Percentiles rank a stretch among this genome's conserved stretches.
Conservation (phyloP, 2,113 vertebrate species). For the Xiphophorus couchianus region DNA sequence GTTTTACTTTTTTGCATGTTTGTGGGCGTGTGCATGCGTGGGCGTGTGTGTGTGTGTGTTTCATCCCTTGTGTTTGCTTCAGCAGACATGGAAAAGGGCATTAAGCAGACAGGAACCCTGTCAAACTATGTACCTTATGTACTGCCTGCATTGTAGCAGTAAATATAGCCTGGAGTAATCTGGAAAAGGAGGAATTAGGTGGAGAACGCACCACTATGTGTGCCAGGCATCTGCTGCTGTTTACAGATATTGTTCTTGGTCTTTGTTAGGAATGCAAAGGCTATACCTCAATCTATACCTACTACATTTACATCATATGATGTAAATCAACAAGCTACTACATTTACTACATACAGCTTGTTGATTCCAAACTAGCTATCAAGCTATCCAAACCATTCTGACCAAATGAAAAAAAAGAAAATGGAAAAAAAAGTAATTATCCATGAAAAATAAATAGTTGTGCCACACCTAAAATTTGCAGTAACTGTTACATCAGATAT, state of each 20-base stretch:
- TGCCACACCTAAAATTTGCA: too few species aligned
- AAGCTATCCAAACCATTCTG: too few species aligned
- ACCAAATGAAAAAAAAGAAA: too few species aligned
- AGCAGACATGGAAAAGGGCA: constrained; percentile 38
- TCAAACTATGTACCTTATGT: neutral
- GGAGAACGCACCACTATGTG: constrained; percentile 1
- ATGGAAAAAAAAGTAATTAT: too few species aligned
- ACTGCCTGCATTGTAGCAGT: too few species aligned
- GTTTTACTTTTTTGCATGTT: constrained; percentile 39
- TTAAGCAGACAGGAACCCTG: constrained; percentile 14
- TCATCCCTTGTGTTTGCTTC: constrained; percentile 11
- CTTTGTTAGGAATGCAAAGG: constrained; percentile 21
- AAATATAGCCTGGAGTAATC: neutral
- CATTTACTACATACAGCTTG: too few species aligned
- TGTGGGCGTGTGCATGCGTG: neutral
- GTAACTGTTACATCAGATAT: too few species aligned
- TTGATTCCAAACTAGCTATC: too few species aligned
- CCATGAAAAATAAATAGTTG: too few species aligned
- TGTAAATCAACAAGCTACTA: constrained; percentile 24
- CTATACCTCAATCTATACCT: constrained; percentile 31
- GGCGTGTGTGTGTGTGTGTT: neutral
- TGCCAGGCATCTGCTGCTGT: neutral
- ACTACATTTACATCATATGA: neutral
- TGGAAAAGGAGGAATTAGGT: constrained; percentile 2
- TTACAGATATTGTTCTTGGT: constrained; percentile 2